Conservation (phyloP, 2,113 vertebrate genomes). For the Oenanthe oenanthe region DNA sequence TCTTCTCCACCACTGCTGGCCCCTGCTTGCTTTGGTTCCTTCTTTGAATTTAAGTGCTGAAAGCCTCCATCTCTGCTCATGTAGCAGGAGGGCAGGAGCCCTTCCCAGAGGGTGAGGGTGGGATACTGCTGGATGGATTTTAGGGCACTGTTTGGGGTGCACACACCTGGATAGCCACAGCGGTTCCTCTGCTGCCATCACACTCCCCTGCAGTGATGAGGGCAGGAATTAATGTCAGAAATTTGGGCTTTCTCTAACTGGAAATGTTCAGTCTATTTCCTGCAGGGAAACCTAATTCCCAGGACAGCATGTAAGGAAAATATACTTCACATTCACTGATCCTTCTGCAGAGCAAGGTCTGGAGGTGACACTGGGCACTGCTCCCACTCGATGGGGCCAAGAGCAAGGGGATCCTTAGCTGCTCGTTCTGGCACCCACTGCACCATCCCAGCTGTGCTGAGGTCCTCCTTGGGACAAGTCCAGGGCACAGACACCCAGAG, state of each 20-base stretch:
- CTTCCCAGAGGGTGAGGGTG: not conserved
- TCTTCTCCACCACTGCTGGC: not conserved
- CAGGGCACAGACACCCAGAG: not conserved
- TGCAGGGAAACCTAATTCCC: not conserved
- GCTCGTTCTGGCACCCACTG: not conserved
- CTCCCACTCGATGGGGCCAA: not conserved
- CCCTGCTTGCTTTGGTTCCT: not conserved
- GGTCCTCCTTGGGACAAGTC: fast-evolving
- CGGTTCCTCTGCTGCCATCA: not conserved
- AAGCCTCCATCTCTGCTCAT: not conserved
- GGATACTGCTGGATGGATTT: not conserved
- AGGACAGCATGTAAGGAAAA: not conserved
- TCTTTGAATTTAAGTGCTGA: not conserved
- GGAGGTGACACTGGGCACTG: not conserved
- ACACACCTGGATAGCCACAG: not conserved
- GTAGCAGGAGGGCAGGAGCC: not conserved
- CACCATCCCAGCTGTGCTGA: not conserved
- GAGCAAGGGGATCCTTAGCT: not conserved
- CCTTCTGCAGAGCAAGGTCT: not conserved
- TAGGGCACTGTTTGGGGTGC: not conserved
- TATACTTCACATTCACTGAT: not conserved
- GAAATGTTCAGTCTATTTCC: not conserved
- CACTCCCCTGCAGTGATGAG: fast-evolving
- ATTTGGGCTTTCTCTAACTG: not conserved
- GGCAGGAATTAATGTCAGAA: not conserved